These are phyloP conservation scores for Ophiothrix spiculata DNA, from an alignment of 35 echinoderm and acorn worm species.

Conservation along the genomic window DNA sequence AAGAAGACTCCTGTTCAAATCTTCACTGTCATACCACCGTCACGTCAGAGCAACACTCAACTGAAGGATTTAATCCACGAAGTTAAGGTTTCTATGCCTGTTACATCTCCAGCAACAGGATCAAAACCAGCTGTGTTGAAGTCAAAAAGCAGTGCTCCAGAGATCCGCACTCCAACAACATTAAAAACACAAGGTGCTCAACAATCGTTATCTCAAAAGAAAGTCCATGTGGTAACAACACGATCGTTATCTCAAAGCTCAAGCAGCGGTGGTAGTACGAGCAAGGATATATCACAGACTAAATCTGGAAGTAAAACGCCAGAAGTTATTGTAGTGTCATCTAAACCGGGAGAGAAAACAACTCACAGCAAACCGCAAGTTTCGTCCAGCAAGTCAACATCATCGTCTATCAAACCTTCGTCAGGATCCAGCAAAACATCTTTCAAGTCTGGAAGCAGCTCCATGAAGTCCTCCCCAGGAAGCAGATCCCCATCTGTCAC, in stretches of 20 bases:
- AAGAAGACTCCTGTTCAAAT: conserved; percentile 67
- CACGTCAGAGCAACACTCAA: not conserved
- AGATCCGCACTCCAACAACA: not conserved
- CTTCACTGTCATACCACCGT: conserved; percentile 23
- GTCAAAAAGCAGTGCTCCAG: not conserved
- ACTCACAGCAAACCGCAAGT: not conserved
- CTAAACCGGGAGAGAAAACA: not conserved
- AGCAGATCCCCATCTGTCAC: not conserved
- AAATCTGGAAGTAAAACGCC: not conserved
- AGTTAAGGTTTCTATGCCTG: not conserved
- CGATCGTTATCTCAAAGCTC: not conserved
- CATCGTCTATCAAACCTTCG: not conserved
- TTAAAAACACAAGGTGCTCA: not conserved
- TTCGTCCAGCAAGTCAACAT: not conserved
- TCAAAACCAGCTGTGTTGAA: not conserved
- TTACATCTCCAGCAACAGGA: not conserved
- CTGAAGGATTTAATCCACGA: not conserved
- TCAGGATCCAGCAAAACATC: not conserved
- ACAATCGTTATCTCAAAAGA: not conserved
- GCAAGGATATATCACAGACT: not conserved
- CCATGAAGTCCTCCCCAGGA: not conserved
- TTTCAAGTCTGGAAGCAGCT: not conserved
- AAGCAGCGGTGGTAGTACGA: not conserved
- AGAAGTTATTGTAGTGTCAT: not conserved
- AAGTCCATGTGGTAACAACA: not conserved